Base-by-base conservation (phyloP, 2,888 invertebrate species). In the Cheilosia vulpina region DNA sequence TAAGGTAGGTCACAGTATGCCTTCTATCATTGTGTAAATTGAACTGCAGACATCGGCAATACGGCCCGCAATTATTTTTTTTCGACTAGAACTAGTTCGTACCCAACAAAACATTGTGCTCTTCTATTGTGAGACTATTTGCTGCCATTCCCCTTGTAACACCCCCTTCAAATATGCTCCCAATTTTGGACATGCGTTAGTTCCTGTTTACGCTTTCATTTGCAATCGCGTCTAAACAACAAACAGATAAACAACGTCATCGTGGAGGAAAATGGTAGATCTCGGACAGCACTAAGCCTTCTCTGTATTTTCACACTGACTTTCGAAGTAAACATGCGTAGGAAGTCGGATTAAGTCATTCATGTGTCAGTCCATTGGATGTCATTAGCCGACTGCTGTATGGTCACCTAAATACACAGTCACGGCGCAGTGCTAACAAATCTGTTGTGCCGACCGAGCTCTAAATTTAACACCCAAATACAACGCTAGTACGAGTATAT, bases 301-400 rank as follows among this genome's bases (percentile, higher is more conserved):
- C 43, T 43, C 53, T 53, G 21, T 21, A 53, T 55, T 53, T 73
- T 60, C 66, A 53, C 68, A 13, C 47, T n/a, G 50, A 63, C 63
- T 62, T 47, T 76, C 69, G 4, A 62, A 34, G 45, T 60, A 7
- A 55, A 38, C 55, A 43, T 77, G 69, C 62, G 69, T 78, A 71
- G 63, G 63, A 47, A 47, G 71, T 11, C 24, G 45, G 62, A 78
- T 78, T 78, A 78, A 71, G 78, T 47, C 69, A 50, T 69, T 65
- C 63, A 71, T 55, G 24, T 63, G 69, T 78, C 76, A 60, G 19
- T 58, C 55, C 41, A 68, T 69, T 58, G 38, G 24, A 55, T 50
- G 68, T 69, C 45, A 62, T 47, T 77, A 19, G 69, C 57, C 62
- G 38, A 53, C 60, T 66, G 75, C 17, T 47, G 2, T 45, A 50